Evolutionary conservation across 92 coral and sea anemone genomes (phyloP).

Genomic region (Heliopora coerulea): DNA sequence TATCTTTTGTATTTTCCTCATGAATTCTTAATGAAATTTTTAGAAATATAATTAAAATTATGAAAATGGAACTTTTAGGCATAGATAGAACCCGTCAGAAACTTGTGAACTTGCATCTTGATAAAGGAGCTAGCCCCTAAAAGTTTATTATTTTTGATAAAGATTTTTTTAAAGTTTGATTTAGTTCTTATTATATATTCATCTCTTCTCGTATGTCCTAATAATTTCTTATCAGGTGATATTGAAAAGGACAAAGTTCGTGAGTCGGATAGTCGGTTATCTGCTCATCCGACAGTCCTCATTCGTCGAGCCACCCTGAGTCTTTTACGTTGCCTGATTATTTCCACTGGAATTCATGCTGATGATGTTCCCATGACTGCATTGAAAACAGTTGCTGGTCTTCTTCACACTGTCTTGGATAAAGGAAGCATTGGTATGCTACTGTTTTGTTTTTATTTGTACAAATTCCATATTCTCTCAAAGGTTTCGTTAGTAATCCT

Average conservation of each 20-base stretch:
- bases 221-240: conserved; percentile 57
- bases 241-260: conserved; percentile 76
- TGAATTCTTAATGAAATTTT: too few relatives aligned
- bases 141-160: not conserved
- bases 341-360: conserved; percentile 88
- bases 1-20: too few relatives aligned
- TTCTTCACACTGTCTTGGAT: conserved; percentile 71
- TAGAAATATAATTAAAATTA: too few relatives aligned
- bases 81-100: too few relatives aligned
- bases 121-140: too few relatives aligned
- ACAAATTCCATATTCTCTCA: too few relatives aligned
- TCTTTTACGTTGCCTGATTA: conserved; percentile 77
- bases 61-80: too few relatives aligned
- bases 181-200: not conserved
- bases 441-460: too few relatives aligned
- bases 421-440: conserved; percentile 71
- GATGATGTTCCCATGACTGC: conserved; percentile 68
- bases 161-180: not conserved
- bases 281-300: conserved; percentile 87
- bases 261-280: not conserved
- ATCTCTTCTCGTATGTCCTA: not conserved
- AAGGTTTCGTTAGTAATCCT: too few relatives aligned
- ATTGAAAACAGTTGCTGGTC: conserved; percentile 81
- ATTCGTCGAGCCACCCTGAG: conserved; percentile 90
- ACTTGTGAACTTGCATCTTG: too few relatives aligned